Evolutionary conservation across 2,888 invertebrate genomes (phyloP).

Genomic region (Drosophila infuscata): DNA sequence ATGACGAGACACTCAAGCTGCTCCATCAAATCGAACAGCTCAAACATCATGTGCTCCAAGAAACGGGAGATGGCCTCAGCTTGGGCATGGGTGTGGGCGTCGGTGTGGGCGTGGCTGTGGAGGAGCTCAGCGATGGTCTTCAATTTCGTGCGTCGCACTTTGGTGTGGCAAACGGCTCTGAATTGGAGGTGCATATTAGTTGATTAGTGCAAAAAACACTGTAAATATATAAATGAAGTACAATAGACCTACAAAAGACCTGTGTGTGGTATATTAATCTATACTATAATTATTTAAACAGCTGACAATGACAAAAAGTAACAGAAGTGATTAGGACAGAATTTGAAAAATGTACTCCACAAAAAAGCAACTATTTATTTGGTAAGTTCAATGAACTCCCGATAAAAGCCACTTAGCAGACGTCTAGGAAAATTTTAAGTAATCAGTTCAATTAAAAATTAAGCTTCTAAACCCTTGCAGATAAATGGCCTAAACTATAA

Average conservation of each 20-base stretch:
- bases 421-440: not conserved
- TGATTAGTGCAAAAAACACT: slow-evolving; percentile 46
- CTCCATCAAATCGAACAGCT: slow-evolving; percentile 89
- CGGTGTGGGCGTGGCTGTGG: slow-evolving; percentile 50
- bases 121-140: slow-evolving; percentile 57
- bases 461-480: not conserved
- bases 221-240: slow-evolving; percentile 41
- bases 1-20: slow-evolving; percentile 88
- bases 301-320: not conserved
- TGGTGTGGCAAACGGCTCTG: slow-evolving; percentile 39
- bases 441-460: not conserved
- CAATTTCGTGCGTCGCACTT: slow-evolving; percentile 62
- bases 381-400: not conserved
- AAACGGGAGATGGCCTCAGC: slow-evolving; percentile 86
- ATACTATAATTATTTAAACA: slow-evolving; percentile 3
- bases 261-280: slow-evolving; percentile 19
- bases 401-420: not conserved
- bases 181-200: slow-evolving; percentile 63
- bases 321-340: not conserved
- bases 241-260: slow-evolving; percentile 47
- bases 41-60: slow-evolving; percentile 88
- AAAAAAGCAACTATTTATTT: slow-evolving; percentile 5
- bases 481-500: not conserved
- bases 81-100: slow-evolving; percentile 22
- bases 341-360: not conserved